Percentiles rank a stretch among this genome's conserved stretches.
phyloP scores from a whole-genome alignment of 2,113 vertebrate species.

The Alexandromys fortis region DNA sequence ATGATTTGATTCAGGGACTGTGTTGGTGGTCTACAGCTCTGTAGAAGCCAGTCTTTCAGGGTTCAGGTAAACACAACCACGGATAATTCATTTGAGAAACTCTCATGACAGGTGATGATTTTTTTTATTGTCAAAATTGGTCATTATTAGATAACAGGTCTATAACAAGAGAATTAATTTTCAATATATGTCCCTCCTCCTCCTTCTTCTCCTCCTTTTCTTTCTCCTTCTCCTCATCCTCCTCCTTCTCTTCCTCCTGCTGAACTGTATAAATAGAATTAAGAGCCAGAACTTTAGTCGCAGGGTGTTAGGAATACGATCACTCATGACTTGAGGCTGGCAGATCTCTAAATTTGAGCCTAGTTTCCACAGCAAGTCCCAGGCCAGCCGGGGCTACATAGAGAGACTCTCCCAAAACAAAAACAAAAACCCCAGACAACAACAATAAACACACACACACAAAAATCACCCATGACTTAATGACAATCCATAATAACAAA shows the following conservation, averaged over 20 bases:
- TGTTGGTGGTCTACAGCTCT: neutral
- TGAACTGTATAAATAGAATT: neutral
- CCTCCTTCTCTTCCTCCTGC: neutral
- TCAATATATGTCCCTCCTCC: neutral
- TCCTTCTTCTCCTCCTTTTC: neutral
- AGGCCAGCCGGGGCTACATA: neutral
- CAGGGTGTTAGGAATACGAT: neutral
- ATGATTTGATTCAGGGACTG: neutral
- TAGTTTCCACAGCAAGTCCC: neutral
- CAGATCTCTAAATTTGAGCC: neutral
- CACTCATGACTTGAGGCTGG: neutral
- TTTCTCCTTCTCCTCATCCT: neutral
- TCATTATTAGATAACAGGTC: neutral
- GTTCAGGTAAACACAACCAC: neutral
- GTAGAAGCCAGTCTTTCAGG: neutral
- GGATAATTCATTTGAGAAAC: neutral
- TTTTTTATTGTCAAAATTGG: neutral
- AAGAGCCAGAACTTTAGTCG: conserved; percentile 12
- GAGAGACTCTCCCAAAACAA: neutral
- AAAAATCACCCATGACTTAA: neutral
- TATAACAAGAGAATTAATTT: neutral
- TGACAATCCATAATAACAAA: neutral
- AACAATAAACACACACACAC: neutral
- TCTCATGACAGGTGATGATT: neutral
- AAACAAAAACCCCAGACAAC: neutral